A percentile compares a stretch with the other conserved stretches of the same genome.
These are phyloP conservation scores for Chrysochloris asiatica DNA, from an alignment of 2,113 vertebrate genomes.

Conservation along the genomic window DNA sequence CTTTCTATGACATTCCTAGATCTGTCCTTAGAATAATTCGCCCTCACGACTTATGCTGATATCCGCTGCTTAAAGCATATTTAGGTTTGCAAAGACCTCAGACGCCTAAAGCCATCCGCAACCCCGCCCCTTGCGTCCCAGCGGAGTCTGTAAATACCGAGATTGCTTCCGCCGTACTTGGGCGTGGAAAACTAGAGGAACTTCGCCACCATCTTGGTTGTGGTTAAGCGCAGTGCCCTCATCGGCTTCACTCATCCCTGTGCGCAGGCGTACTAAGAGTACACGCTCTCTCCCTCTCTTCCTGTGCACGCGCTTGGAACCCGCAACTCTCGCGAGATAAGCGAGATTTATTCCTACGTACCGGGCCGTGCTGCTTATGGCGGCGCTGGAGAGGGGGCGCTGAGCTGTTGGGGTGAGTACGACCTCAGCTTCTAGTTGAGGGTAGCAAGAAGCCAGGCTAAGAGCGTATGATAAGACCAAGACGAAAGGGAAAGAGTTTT, in stretches of 20 bases:
- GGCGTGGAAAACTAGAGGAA: background rate
- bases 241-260: conserved; percentile 35
- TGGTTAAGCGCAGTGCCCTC: background rate
- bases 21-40: background rate
- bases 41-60: background rate
- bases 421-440: conserved; percentile 12
- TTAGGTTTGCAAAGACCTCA: background rate
- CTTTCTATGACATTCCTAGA: background rate
- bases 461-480: conserved; percentile 20
- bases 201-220: background rate
- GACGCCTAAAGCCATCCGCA: background rate
- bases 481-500: conserved; percentile 2
- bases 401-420: conserved; percentile 99
- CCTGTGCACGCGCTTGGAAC: conserved; percentile 70
- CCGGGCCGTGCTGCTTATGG: conserved; percentile 99
- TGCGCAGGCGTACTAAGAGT: conserved; percentile 60
- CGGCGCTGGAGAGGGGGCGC: conserved; percentile 99
- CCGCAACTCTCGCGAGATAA: conserved; percentile 90
- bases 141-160: background rate
- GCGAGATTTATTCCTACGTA: conserved; percentile 94
- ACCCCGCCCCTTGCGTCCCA: conserved; percentile 1
- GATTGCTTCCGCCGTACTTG: background rate
- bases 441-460: background rate
- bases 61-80: background rate
- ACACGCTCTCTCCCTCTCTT: background rate